Conservation (phyloP, 2,113 vertebrate species). For the Synchiropus splendidus region DNA sequence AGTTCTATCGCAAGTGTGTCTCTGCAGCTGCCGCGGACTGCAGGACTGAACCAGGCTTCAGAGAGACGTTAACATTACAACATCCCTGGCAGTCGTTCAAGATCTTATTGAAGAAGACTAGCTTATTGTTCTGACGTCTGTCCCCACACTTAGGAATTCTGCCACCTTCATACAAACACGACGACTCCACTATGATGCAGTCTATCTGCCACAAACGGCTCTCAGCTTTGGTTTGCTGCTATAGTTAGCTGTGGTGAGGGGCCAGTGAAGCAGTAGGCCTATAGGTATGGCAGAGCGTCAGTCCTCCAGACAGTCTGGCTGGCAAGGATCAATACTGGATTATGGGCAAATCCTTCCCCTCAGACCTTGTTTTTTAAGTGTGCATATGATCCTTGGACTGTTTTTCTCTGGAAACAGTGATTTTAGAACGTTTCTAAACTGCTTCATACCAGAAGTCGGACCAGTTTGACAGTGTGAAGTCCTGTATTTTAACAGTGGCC, state of each 20-base stretch:
- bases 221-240: constrained; percentile 19
- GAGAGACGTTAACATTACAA: too few relatives aligned
- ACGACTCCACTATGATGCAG: constrained; percentile 17
- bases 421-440: constrained; percentile 7
- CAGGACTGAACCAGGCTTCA: too few relatives aligned
- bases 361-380: constrained; percentile 27
- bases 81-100: too few relatives aligned
- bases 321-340: constrained; percentile 39
- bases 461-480: too few relatives aligned
- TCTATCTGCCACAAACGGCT: constrained; percentile 27
- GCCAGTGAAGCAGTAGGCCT: constrained; percentile 21
- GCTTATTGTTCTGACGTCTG: too few relatives aligned
- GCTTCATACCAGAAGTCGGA: too few relatives aligned
- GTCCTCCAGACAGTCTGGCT: constrained; percentile 38
- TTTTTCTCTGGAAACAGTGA: constrained; percentile 15
- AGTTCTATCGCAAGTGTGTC: too few relatives aligned
- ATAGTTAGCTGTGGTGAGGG: constrained; percentile 37
- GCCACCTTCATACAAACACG: constrained; percentile 8
- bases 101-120: too few relatives aligned
- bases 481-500: too few relatives aligned
- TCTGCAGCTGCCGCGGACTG: too few relatives aligned
- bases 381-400: constrained; percentile 19
- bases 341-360: constrained; percentile 31
- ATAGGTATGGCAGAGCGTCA: constrained; percentile 37
- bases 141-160: too few relatives aligned